Conservation (phyloP, 2,113 vertebrate species). For the Macroglossus sobrinus region DNA sequence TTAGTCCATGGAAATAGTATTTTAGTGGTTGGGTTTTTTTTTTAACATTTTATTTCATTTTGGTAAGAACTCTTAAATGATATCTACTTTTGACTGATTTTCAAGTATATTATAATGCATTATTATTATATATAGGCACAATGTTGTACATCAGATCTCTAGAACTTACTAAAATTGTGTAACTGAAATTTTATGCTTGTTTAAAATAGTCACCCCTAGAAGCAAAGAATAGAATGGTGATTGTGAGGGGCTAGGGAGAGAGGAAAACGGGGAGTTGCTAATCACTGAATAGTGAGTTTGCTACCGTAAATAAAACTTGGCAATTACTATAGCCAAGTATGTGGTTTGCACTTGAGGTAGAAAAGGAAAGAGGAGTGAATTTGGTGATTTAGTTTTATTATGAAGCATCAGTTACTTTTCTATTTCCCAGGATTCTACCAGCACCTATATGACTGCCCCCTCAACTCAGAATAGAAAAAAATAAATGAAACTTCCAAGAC, state of each 20-base stretch:
- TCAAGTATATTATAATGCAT: background rate
- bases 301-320: background rate
- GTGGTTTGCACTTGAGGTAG: background rate
- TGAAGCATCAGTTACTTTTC: background rate
- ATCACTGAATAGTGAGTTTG: background rate
- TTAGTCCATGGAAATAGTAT: background rate
- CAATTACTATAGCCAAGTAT: background rate
- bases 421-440: background rate
- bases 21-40: background rate
- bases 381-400: background rate
- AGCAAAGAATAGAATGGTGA: background rate
- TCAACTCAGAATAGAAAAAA: background rate
- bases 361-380: conserved; percentile 11
- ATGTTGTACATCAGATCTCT: background rate
- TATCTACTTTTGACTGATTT: background rate
- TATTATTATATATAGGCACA: background rate
- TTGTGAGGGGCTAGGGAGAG: background rate
- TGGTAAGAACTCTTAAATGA: background rate
- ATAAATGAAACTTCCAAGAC: background rate
- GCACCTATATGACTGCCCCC: background rate
- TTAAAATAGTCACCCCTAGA: conserved; percentile 24
- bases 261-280: background rate
- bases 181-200: conserved; percentile 24
- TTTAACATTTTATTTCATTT: background rate
- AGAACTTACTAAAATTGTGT: background rate